These are phyloP conservation scores for Enteromius treurensis DNA, from an alignment of 2,797 vertebrate species.

Conservation along the genomic window DNA sequence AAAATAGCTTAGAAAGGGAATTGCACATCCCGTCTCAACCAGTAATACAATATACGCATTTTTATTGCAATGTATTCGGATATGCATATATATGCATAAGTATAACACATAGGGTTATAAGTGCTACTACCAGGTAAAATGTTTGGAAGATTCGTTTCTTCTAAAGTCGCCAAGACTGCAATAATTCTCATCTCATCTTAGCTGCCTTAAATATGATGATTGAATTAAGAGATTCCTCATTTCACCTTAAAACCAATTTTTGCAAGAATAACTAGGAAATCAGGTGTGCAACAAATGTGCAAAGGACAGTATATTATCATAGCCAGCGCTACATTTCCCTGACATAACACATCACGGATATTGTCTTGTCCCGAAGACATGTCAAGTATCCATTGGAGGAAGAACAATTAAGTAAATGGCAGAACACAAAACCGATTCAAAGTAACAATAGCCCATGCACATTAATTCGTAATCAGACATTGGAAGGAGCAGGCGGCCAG, in stretches of 20 bases:
- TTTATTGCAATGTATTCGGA: too few relatives aligned
- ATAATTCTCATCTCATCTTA: not conserved
- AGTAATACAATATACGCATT: not conserved
- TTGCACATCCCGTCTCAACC: not conserved
- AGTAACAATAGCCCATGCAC: slow-evolving; percentile 72
- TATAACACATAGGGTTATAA: not conserved
- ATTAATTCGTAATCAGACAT: slow-evolving; percentile 77
- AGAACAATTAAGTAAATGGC: slow-evolving; percentile 79
- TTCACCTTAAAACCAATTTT: not conserved
- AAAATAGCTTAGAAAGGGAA: not conserved
- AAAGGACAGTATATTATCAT: slow-evolving; percentile 8
- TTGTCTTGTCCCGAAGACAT: slow-evolving; percentile 10
- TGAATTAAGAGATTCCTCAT: not conserved
- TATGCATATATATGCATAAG: too few relatives aligned
- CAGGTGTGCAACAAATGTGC: slow-evolving; percentile 24
- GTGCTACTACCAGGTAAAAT: not conserved
- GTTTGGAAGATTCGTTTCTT: not conserved
- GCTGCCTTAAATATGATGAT: not conserved
- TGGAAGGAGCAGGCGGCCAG: slow-evolving; percentile 63
- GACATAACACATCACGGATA: slow-evolving; percentile 25
- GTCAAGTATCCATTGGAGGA: slow-evolving; percentile 44
- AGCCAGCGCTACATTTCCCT: slow-evolving; percentile 19
- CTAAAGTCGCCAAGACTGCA: not conserved
- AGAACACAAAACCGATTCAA: slow-evolving; percentile 78
- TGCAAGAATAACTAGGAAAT: not conserved